These are phyloP conservation scores for Cnemophilus loriae DNA, from an alignment of 2,113 vertebrate genomes.

Conservation along the genomic window DNA sequence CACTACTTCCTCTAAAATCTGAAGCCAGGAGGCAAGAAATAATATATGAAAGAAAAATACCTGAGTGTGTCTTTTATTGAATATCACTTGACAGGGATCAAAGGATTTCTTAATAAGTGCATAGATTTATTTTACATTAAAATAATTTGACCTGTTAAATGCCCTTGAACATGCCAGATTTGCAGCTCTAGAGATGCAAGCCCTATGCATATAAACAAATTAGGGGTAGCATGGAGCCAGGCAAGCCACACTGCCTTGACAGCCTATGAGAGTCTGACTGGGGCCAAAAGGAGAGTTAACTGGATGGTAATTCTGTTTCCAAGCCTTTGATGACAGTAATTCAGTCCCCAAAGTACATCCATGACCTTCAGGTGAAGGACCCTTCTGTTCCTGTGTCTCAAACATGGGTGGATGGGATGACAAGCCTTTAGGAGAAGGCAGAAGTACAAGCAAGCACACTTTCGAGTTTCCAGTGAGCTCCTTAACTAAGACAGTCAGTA, in stretches of 20 bases:
- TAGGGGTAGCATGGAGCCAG: background rate
- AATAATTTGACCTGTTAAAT: constrained; percentile 10
- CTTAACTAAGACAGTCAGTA: background rate
- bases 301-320: background rate
- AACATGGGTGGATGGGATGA: background rate
- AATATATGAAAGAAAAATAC: constrained; percentile 6
- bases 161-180: background rate
- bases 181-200: constrained; percentile 6
- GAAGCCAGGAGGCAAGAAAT: background rate
- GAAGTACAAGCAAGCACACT: background rate
- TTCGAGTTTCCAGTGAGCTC: background rate
- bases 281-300: constrained; percentile 1
- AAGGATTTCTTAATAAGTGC: constrained; percentile 7
- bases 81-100: background rate
- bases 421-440: background rate
- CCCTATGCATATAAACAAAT: constrained; percentile 12
- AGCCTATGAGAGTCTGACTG: background rate
- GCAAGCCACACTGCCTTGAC: constrained; percentile 4
- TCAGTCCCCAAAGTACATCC: background rate
- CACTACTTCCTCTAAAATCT: background rate
- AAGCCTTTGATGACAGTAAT: background rate
- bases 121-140: constrained; percentile 5
- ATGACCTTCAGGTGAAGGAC: background rate
- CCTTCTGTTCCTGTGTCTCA: background rate
- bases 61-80: background rate